phyloP scores from a whole-genome alignment of 2,888 invertebrate genomes.

The Epistrophella euchroma region DNA sequence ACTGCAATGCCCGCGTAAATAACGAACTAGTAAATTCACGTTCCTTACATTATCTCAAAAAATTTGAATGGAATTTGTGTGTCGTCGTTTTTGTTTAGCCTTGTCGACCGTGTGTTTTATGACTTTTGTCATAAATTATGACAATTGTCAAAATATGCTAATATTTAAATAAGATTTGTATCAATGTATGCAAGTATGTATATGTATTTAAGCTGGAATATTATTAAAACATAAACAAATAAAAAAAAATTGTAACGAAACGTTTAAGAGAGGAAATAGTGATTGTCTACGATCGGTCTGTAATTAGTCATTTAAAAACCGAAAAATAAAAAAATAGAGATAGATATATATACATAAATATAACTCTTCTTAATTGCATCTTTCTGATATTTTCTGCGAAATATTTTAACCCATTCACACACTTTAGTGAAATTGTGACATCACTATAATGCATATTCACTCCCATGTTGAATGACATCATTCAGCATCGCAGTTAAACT shows the following conservation, averaged over 20 bases:
- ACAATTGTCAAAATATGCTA: too few relatives aligned
- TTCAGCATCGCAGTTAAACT: conserved; percentile 14
- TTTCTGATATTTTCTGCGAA: neutral
- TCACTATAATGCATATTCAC: conserved; percentile 49
- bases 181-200: neutral
- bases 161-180: conserved; percentile 2
- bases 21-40: neutral
- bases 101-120: conserved; percentile 2
- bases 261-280: conserved; percentile 18
- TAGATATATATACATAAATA: neutral
- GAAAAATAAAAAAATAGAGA: neutral
- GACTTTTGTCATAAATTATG: neutral
- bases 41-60: conserved; percentile 8
- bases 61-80: conserved; percentile 20
- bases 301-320: conserved; percentile 55
- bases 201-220: neutral
- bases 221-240: conserved; percentile 47
- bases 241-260: neutral
- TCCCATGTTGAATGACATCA: neutral
- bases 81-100: neutral
- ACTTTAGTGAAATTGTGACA: conserved; percentile 55
- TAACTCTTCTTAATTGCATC: neutral
- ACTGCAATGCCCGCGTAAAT: conserved; percentile 1
- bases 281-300: conserved; percentile 65
- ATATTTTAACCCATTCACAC: conserved; percentile 5